These are phyloP conservation scores for Pseudolaguvia tuberculata DNA, from an alignment of 2,113 vertebrate genomes.

Conservation along the genomic window DNA sequence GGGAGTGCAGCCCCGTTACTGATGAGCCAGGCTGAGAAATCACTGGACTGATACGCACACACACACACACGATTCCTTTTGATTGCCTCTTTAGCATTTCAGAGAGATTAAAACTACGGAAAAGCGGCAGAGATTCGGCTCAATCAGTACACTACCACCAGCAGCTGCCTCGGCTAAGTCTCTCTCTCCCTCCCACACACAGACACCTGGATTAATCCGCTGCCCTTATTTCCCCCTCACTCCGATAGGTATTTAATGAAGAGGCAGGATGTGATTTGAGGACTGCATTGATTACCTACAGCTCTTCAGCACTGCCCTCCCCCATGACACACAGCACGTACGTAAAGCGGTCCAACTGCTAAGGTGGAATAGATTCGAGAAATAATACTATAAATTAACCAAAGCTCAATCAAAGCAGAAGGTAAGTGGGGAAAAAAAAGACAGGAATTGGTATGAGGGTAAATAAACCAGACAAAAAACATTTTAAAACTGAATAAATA, in stretches of 20 bases:
- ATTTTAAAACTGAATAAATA: too few relatives aligned
- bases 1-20: constrained; percentile 37
- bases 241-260: constrained; percentile 55
- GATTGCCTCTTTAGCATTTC: constrained; percentile 64
- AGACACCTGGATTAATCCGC: constrained; percentile 45
- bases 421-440: background rate
- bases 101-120: constrained; percentile 57
- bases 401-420: background rate
- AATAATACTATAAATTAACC: constrained; percentile 5
- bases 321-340: constrained; percentile 20
- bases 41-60: constrained; percentile 26
- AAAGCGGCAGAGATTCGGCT: constrained; percentile 50
- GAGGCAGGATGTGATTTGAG: constrained; percentile 51
- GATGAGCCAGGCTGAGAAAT: constrained; percentile 49
- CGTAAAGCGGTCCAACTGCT: constrained; percentile 4
- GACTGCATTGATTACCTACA: constrained; percentile 50
- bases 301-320: constrained; percentile 21
- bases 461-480: background rate
- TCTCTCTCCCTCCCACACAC: constrained; percentile 17
- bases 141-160: constrained; percentile 52
- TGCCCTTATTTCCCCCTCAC: constrained; percentile 39
- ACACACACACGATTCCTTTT: constrained; percentile 45
- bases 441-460: background rate
- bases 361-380: background rate
- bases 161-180: background rate